Base-by-base conservation (phyloP, 2,888 invertebrate genomes). In the Dolichomitus sp. region DNA sequence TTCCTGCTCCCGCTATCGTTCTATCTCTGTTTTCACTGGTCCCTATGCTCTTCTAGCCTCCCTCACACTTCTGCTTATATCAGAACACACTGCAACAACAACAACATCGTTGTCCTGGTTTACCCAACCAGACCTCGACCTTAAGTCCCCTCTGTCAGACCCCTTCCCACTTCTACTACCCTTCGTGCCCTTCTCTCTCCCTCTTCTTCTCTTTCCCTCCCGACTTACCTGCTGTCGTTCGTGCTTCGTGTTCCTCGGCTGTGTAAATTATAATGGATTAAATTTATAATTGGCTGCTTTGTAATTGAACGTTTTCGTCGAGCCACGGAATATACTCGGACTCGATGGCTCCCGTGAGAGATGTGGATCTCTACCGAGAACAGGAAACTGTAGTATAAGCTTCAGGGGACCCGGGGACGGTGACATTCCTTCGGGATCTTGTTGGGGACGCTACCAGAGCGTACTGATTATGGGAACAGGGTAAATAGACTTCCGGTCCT, bases 271-370 rank as follows among this genome's bases (percentile, higher is more conserved):
- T 89, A 89, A 90, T 90, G 91, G 91, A 92, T 92, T 92, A 90
- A 91, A 90, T 91, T 89, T 91, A 89, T 92, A 92, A 92, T 92
- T 92, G 90, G 87, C 84, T 90, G 86, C 80, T 83, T 85, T 88
- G 87, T 89, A 89, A 89, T 90, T 87, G 88, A 77, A 68, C 65
- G 83, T 68, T 86, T 79, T 81, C 78, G 50, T 69, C 50, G 50
- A 68, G 61, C 37, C 48, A 17, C 27, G 45, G 40, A 66, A 27
- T 80, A 27, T 80, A 80, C 52, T 42, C 59, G 68, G 9, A 23
- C 48, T 50, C 70, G 76, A 77, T 72, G 73, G 69, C 63, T 73
- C 69, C 54, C 69, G 69, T 72, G 63, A 69, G 70, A 69, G 52
- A 69, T 70, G 70, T 70, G 59, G 59, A 66, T 75, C 59, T 45